Percentiles rank a stretch among this genome's conserved stretches.
phyloP scores from a whole-genome alignment of 2,888 invertebrate species.

The Emmelina monodactyla region DNA sequence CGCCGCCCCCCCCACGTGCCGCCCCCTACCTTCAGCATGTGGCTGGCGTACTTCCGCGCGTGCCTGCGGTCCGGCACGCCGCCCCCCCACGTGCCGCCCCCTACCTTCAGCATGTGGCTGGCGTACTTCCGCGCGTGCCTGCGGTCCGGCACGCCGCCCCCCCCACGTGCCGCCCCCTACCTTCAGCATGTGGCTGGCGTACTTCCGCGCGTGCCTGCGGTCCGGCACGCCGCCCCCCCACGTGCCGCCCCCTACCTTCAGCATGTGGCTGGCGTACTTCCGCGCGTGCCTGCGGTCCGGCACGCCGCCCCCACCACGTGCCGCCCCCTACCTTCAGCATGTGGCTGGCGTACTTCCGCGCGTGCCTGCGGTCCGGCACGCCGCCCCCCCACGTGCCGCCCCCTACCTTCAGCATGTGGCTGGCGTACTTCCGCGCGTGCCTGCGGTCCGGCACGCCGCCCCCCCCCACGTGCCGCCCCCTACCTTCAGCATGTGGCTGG shows the following conservation, averaged over 20 bases:
- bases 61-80: conserved; percentile 94
- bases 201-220: conserved; percentile 93
- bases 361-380: conserved; percentile 91
- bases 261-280: conserved; percentile 95
- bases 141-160: conserved; percentile 91
- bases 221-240: conserved; percentile 94
- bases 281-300: conserved; percentile 92
- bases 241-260: conserved; percentile 81
- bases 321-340: conserved; percentile 85
- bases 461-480: no score
- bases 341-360: conserved; percentile 94
- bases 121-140: conserved; percentile 97
- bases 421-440: conserved; percentile 96
- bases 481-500: conserved; percentile 89
- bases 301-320: conserved; percentile 93
- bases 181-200: conserved; percentile 92
- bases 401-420: conserved; percentile 86
- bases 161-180: no score
- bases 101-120: conserved; percentile 87
- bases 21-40: conserved; percentile 85
- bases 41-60: conserved; percentile 95
- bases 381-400: no score
- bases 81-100: no score
- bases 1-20: no score
- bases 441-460: conserved; percentile 93